Conservation (phyloP, 2,797 vertebrate genomes). For the Fratercula arctica region DNA sequence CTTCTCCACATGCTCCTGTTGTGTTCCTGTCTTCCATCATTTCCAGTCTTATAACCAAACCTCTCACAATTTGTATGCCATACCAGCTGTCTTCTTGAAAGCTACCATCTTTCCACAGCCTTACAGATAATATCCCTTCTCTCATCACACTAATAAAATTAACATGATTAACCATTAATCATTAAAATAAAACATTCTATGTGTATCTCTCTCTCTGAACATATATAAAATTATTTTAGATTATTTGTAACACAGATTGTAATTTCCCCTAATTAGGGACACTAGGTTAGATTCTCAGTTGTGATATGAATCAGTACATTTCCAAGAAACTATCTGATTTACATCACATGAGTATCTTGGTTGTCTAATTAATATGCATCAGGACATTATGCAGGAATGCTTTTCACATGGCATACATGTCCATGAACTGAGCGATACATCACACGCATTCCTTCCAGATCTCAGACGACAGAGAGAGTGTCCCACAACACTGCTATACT, state of each 20-base stretch:
- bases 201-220: background rate
- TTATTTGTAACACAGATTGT: background rate
- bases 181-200: background rate
- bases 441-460: background rate
- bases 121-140: background rate
- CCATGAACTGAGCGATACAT: background rate
- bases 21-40: background rate
- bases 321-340: conserved; percentile 37
- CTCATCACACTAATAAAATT: conserved; percentile 31
- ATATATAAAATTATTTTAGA: background rate
- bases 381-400: conserved; percentile 40
- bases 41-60: background rate
- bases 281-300: background rate
- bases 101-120: background rate
- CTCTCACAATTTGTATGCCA: background rate
- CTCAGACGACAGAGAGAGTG: background rate
- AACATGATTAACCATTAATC: background rate
- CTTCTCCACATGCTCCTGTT: accelerated
- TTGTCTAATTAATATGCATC: conserved; percentile 17
- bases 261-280: background rate
- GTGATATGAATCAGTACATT: background rate
- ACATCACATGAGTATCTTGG: background rate
- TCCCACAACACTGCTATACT: background rate
- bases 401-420: background rate
- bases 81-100: background rate